Evolutionary conservation across 2,888 invertebrate species (phyloP), one percentile per base, ranked within the genome.

Genomic region (Tanytarsus gracilentus): DNA sequence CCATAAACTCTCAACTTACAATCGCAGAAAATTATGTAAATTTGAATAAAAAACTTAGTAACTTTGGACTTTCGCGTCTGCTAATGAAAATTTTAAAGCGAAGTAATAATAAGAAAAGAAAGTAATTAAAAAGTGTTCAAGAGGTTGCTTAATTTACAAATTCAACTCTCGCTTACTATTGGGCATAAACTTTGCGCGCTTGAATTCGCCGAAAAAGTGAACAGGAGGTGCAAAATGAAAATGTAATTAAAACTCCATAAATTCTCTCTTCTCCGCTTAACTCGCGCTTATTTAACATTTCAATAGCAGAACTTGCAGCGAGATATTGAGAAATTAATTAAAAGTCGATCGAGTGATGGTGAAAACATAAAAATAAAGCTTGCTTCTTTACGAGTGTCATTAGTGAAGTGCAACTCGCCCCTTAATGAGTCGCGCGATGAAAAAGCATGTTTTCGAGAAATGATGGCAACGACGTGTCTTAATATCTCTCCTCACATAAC

Each of bases 161-260:
- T n/a, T 16, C 27, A 51, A 21, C 30, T 29, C n/a, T 48, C 7
- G 14, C 18, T 51, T 27, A 4, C 6, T 6, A 6, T 9, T 30
- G n/a, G n/a, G n/a, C n/a, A n/a, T n/a, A n/a, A n/a, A n/a, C n/a
- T n/a, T n/a, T n/a, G n/a, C n/a, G n/a, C n/a, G n/a, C n/a, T n/a
- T n/a, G n/a, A n/a, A n/a, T n/a, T n/a, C n/a, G 9, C 29, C 29
- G 29, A 29, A 33, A 33, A 33, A 33, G 3, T 33, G 9, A 8
- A 3, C n/a, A 39, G 14, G 3, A 16, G 18, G 40, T 14, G 8
- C 14, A 14, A 40, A 40, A n/a, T 16, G 9, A 33, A 55, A 55
- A 36, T 16, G 30, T 39, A 55, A 55, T 36, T 55, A 55, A 55
- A 55, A 55, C 18, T 55, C 39, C 25, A 55, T 55, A 55, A 55